Base-by-base conservation (phyloP, 2,113 vertebrate species). In the Gambusia affinis region DNA sequence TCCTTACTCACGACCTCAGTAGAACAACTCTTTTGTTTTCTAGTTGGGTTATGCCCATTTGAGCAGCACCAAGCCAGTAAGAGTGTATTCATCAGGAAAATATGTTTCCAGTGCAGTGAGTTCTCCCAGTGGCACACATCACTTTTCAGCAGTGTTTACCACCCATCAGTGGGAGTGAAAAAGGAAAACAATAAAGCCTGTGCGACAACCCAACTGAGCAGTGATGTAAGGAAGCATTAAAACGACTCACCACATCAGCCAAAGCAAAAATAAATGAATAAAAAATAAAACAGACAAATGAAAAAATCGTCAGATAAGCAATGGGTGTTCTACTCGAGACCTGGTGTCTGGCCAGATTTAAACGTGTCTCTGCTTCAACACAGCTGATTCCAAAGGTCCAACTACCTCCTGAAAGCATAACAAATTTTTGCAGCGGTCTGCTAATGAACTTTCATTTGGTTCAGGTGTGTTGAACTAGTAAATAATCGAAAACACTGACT, bases 121-220 rank as follows among this genome's bases (percentile, higher is more conserved):
- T 69, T 42, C 67, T n/a, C 73, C 67, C 70, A 68, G 44, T 70
- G 7, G 42, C 54, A 44, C 64, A 74, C 42, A 69, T 29, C 64
- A 64, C 82, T 75, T 67, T 39, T 51, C 37, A 71, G 17, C 51
- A 70, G 33, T 42, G 60, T 79, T 89, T 81, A 22, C 62, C 79
- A 47, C 67, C 29, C n/a, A 73, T 84, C 63, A 71, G 51, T 47
- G 28, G 60, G 60, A 77, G 78, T 75, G 64, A 73, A 71, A 80
- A 47, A 57, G 14, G 19, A 24, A 84, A 61, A 12, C 84, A 79
- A 76, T 66, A 71, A 0, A 79, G 72, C 67, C 60, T 71, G 57
- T 47, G 69, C 67, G 70, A 76, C 60, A 69, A 74, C 22, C 65
- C 75, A 80, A 61, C 69, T 73, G 78, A 84, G 76, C 81, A 74